A percentile compares a stretch with the other conserved stretches of the same genome.
Evolutionary conservation across 1,140 invertebrate species (phyloP).

Genomic region (Tetranychus cinnabarinus): DNA sequence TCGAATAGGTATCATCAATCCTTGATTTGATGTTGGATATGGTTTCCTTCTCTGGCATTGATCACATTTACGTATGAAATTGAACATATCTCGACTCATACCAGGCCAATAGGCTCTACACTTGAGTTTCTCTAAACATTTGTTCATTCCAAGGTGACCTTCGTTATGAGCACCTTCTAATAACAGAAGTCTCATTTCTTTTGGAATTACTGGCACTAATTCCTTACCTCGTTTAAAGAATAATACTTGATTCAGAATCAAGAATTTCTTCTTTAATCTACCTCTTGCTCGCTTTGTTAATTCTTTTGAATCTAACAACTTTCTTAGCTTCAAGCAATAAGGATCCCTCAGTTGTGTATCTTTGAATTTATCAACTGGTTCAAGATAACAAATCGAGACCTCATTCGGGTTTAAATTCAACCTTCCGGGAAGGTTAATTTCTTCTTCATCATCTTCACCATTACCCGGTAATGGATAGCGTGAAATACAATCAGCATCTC

Average conservation of each 20-base stretch:
- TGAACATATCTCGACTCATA: too few relatives aligned
- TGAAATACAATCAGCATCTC: conserved; percentile 3
- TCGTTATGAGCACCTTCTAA: not conserved
- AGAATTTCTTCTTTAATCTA: not conserved
- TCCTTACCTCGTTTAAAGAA: not conserved
- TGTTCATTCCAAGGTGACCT: not conserved
- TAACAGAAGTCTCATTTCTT: not conserved
- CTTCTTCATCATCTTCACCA: not conserved
- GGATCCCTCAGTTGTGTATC: not conserved
- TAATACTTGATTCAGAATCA: not conserved
- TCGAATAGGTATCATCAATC: too few relatives aligned
- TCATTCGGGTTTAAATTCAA: too few relatives aligned
- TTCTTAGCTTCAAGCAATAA: not conserved
- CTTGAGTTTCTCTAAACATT: not conserved
- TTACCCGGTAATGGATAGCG: not conserved
- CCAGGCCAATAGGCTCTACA: not conserved
- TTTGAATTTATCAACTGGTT: too few relatives aligned
- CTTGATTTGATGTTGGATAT: too few relatives aligned
- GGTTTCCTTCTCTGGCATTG: too few relatives aligned
- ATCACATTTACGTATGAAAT: too few relatives aligned
- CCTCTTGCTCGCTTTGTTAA: not conserved
- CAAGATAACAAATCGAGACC: not conserved
- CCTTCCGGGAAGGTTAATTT: not conserved
- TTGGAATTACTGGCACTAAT: not conserved
- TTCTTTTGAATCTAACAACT: not conserved